phyloP scores from a whole-genome alignment of 2,113 vertebrate genomes.

The Trogon melanurus region DNA sequence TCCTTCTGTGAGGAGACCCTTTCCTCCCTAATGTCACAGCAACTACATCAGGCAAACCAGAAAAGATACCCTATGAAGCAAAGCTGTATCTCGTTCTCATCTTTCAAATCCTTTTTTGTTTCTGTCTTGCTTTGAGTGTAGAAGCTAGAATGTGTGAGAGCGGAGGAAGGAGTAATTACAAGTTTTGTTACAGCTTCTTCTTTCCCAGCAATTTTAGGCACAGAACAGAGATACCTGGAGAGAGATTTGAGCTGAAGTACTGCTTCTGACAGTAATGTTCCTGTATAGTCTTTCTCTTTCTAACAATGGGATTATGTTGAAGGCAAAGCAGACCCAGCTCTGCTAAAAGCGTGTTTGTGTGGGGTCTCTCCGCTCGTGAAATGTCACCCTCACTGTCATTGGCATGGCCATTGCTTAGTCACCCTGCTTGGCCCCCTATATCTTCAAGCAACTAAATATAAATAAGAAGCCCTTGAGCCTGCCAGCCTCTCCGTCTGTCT shows the following conservation, averaged over 20 bases:
- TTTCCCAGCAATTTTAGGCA: neutral
- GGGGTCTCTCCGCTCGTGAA: neutral
- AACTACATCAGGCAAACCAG: neutral
- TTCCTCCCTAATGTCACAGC: neutral
- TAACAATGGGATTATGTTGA: neutral
- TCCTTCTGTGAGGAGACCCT: neutral
- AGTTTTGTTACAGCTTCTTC: neutral
- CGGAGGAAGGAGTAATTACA: neutral
- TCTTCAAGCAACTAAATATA: neutral
- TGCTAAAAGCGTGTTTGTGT: neutral
- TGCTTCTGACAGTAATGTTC: neutral
- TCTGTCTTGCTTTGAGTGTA: neutral
- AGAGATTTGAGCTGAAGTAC: neutral
- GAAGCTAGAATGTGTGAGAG: neutral
- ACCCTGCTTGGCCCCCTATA: neutral
- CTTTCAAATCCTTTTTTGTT: neutral
- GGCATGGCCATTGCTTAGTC: neutral
- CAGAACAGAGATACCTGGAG: neutral
- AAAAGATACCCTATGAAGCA: neutral
- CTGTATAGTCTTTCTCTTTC: neutral
- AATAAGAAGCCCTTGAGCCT: neutral
- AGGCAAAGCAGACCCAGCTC: neutral
- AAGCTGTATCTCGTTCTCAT: neutral
- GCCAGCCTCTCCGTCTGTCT: neutral
- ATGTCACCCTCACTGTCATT: too few relatives aligned